Evolutionary conservation across 2,888 invertebrate species (phyloP).

Genomic region (Erpobdella octoculata): DNA sequence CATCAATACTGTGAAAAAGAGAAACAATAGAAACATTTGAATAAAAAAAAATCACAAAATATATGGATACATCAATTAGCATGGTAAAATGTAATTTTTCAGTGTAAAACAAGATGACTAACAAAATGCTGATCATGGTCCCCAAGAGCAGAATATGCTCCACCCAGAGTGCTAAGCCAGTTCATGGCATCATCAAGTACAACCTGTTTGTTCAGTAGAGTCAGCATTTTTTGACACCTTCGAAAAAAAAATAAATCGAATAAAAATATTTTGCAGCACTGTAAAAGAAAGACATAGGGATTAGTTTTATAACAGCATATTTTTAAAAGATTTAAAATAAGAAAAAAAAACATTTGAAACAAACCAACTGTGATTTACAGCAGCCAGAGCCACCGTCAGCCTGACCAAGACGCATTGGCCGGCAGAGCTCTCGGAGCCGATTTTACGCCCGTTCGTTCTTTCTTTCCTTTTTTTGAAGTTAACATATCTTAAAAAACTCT

Average conservation of each 20-base stretch:
- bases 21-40: not conserved
- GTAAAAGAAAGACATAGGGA: too few relatives aligned
- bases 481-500: not conserved
- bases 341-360: not conserved
- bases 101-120: slow-evolving; percentile 47
- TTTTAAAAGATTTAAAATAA: not conserved
- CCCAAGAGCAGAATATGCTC: slow-evolving; percentile 88
- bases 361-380: slow-evolving; percentile 28
- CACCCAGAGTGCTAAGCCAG: slow-evolving; percentile 90
- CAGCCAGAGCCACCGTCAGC: not conserved
- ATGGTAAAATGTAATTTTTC: not conserved
- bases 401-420: too few relatives aligned
- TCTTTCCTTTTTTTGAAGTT: not conserved
- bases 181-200: slow-evolving; percentile 59
- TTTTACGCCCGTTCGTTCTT: too few relatives aligned
- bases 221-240: too few relatives aligned
- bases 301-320: too few relatives aligned
- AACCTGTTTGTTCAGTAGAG: slow-evolving; percentile 26
- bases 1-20: too few relatives aligned
- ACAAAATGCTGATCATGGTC: slow-evolving; percentile 74
- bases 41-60: not conserved
- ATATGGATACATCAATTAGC: not conserved
- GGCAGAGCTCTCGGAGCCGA: too few relatives aligned
- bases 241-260: too few relatives aligned
- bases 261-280: too few relatives aligned